Evolutionary conservation across 2,797 vertebrate species (phyloP).

Genomic region (Tenualosa ilisha): DNA sequence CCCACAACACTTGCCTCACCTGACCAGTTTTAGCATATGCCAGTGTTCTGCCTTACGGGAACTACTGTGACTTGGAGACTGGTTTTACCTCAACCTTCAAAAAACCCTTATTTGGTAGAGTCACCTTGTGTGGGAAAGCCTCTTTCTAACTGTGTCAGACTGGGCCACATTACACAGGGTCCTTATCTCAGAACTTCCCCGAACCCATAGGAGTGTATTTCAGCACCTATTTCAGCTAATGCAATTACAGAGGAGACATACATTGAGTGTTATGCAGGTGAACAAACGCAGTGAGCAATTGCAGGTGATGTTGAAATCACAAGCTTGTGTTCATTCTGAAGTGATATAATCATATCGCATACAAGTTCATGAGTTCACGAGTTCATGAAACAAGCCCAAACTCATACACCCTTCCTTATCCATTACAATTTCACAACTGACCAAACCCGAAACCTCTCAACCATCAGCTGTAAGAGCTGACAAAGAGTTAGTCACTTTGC

Average conservation of each 20-base stretch:
- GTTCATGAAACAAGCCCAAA: neutral
- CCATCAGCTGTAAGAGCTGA: neutral
- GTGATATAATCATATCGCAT: too few species aligned
- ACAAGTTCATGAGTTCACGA: neutral
- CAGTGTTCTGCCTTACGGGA: neutral
- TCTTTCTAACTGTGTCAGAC: neutral
- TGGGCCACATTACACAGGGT: too few species aligned
- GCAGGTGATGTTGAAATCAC: neutral
- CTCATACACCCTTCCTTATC: neutral
- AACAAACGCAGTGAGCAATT: neutral
- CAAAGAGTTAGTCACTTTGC: neutral
- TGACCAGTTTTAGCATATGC: neutral
- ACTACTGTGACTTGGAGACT: neutral
- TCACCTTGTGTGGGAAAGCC: neutral
- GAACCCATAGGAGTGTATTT: neutral
- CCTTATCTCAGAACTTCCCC: neutral
- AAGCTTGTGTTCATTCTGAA: neutral
- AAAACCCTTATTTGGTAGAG: neutral
- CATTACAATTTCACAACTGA: neutral
- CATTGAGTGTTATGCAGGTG: too few species aligned
- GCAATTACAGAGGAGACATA: neutral
- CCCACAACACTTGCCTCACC: neutral
- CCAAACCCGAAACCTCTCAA: neutral
- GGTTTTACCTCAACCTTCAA: neutral
- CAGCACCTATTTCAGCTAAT: neutral